These are phyloP conservation scores for Piscicola geometra DNA, from an alignment of 2,888 invertebrate species.

Conservation along the genomic window DNA sequence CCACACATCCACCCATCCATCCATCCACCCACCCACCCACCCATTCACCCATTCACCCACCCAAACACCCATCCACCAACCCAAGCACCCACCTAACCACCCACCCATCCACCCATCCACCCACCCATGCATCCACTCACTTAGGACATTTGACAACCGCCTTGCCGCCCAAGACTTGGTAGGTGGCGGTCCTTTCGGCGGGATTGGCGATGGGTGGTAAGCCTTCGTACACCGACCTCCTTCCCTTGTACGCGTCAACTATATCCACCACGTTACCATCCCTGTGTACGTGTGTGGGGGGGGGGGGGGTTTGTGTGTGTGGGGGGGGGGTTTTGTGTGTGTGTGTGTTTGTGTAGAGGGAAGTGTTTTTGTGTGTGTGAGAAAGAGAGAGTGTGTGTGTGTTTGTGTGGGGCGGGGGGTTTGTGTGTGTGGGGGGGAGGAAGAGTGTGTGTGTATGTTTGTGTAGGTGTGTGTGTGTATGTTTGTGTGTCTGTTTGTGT, in stretches of 20 bases:
- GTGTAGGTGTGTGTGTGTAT: no score
- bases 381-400: not conserved
- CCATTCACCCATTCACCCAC: no score
- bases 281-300: not conserved
- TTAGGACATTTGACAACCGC: conserved; percentile 14
- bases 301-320: not conserved
- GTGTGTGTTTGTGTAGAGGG: no score
- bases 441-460: not conserved
- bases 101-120: no score
- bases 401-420: no score
- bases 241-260: conserved; percentile 26
- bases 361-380: conserved; percentile 6
- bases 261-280: conserved; percentile 29
- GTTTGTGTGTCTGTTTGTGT: no score
- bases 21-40: no score
- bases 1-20: no score
- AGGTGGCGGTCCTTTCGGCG: not conserved
- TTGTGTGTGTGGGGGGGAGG: no score
- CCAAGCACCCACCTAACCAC: no score
- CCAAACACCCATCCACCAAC: no score
- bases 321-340: conserved; percentile 1
- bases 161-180: not conserved
- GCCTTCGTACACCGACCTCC: conserved; percentile 27
- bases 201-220: not conserved
- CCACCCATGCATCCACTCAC: no score